Evolutionary conservation across 2,113 vertebrate genomes (phyloP), one percentile per base, ranked within the genome.

Genomic region (Caranx ignobilis): DNA sequence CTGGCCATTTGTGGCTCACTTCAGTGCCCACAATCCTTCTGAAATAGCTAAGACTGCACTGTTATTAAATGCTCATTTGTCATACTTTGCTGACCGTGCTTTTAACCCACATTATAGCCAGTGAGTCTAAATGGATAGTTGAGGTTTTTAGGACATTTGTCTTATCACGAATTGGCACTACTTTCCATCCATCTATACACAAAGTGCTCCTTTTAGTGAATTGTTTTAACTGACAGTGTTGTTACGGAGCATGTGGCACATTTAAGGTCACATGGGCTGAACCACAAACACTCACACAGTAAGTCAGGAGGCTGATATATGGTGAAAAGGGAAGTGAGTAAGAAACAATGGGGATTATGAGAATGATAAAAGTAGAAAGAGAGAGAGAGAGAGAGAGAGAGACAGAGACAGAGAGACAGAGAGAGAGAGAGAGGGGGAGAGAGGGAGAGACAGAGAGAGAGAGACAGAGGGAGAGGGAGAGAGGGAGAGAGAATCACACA

Each of bases 51-150:
- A 67, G 82, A 72, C 79, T 18, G 60, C 73, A 59, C 81, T 77
- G 60, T 89, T 77, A 89, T 91, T 88, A 89, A 89, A 83, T 60
- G 45, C 78, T 90, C 83, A 64, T 88, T 90, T 77, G 75, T 87
- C 65, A 86, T 57, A 76, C 34, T 74, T 69, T 77, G 69, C 73
- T 72, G 75, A 78, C 62, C 64, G 35, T 52, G 80, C 80, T 57
- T 80, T 66, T 50, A 50, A 16, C 32, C 66, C 45, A 26, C 48
- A 71, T 76, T 71, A 72, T n/a, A 75, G 18, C n/a, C 45, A 31
- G 64, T 0, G 11, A 61, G 37, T 31, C 62, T 83, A 59, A 79
- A 84, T 56, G 39, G 34, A 77, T 61, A 66, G 59, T 21, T 74
- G 47, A 61, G 74, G 65, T 63, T 84, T 81, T 83, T 19, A 19